Evolutionary conservation across 2,113 vertebrate genomes (phyloP).

Genomic region (Sebastes schlegelii): DNA sequence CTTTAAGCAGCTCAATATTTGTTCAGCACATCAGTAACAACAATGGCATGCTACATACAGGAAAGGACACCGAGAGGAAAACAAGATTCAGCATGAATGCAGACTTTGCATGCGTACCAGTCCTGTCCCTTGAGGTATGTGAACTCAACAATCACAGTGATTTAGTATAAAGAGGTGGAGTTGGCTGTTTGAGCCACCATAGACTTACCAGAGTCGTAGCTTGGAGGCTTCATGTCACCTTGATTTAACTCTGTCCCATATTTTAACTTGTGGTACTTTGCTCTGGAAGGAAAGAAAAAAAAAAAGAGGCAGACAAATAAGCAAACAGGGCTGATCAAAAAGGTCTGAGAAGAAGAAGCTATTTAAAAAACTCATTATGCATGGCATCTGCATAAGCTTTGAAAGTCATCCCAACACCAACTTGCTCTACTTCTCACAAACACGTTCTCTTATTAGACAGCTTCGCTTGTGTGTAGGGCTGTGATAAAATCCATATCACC

Average conservation of each 20-base stretch:
- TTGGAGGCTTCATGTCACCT: conserved; percentile 98
- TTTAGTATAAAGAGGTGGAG: conserved; percentile 47
- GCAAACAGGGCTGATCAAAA: conserved; percentile 40
- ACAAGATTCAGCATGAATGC: conserved; percentile 71
- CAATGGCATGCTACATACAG: not conserved
- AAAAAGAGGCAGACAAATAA: conserved; percentile 35
- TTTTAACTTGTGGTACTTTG: conserved; percentile 99
- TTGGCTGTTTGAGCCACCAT: not conserved
- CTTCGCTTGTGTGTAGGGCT: not conserved
- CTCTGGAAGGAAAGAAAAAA: conserved; percentile 82
- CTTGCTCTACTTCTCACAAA: conserved; percentile 34
- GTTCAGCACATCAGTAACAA: not conserved
- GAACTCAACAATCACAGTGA: conserved; percentile 49
- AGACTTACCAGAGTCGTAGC: conserved; percentile 96
- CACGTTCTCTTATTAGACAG: not conserved
- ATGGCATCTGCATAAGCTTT: conserved; percentile 29
- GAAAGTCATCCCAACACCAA: conserved; percentile 27
- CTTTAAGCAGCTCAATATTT: not conserved
- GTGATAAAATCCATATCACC: not conserved
- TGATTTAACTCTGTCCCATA: conserved; percentile 98
- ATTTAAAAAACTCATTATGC: conserved; percentile 47
- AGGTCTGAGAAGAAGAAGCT: conserved; percentile 26
- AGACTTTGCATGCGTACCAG: conserved; percentile 19
- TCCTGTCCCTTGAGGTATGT: conserved; percentile 65
- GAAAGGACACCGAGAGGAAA: conserved; percentile 41